Evolutionary conservation across 2,888 invertebrate genomes (phyloP).

Genomic region (Drosophila helvetica): DNA sequence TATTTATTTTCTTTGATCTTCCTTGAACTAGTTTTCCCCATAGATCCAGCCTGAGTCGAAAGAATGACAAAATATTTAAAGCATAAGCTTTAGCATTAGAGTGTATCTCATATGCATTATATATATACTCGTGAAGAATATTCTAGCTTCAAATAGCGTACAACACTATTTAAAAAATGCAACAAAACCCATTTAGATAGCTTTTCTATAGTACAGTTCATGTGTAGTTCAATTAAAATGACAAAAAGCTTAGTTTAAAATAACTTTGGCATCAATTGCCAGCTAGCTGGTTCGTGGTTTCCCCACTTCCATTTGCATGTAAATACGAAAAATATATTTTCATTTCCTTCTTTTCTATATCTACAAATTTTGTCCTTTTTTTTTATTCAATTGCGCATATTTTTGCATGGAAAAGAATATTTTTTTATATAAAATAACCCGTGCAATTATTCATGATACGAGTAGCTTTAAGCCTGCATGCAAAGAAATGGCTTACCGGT

Average conservation of each 20-base stretch:
- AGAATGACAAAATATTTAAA: not conserved
- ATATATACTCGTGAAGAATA: too few species aligned
- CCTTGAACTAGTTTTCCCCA: not conserved
- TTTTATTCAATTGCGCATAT: conserved; percentile 8
- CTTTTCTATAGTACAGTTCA: not conserved
- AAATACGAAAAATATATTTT: not conserved
- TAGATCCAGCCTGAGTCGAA: not conserved
- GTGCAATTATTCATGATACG: not conserved
- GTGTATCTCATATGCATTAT: too few species aligned
- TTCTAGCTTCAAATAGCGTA: too few species aligned
- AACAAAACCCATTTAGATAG: not conserved
- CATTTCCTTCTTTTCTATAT: not conserved
- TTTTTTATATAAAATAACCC: not conserved
- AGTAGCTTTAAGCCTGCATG: not conserved
- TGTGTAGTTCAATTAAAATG: not conserved
- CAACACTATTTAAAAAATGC: too few species aligned
- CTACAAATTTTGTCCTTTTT: not conserved
- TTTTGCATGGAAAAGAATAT: not conserved
- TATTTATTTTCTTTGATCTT: not conserved
- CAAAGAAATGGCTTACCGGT: conserved; percentile 3
- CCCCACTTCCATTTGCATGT: conserved; percentile 6
- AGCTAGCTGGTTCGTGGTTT: not conserved
- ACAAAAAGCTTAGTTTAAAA: not conserved
- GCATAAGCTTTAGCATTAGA: not conserved
- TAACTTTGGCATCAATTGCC: not conserved